A percentile compares a stretch with the other conserved stretches of the same genome.
phyloP scores from a whole-genome alignment of 2,888 invertebrate species.

The Apantesis nais region DNA sequence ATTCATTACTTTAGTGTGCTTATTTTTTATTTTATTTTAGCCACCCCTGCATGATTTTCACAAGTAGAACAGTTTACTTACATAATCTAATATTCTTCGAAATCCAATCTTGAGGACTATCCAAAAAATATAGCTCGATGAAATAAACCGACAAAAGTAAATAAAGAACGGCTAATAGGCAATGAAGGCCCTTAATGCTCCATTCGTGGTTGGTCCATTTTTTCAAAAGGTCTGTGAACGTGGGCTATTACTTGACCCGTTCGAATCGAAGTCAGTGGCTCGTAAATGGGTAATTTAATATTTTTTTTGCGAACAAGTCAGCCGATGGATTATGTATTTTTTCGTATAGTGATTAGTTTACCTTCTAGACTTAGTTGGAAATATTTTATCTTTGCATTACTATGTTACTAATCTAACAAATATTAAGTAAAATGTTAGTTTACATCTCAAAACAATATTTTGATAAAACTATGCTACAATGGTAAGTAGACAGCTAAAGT shows the following conservation, averaged over 20 bases:
- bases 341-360: background rate
- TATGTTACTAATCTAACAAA: background rate
- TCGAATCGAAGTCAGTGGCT: background rate
- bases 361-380: background rate
- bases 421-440: background rate
- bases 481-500: too few relatives aligned
- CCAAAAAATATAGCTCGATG: constrained; percentile 6
- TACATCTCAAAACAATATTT: too few relatives aligned
- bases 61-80: background rate
- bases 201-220: constrained; percentile 7
- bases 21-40: background rate
- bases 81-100: background rate
- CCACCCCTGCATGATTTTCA: background rate
- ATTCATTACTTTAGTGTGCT: too few relatives aligned
- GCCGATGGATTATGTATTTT: background rate
- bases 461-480: too few relatives aligned
- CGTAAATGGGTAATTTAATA: constrained; percentile 5
- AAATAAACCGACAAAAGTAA: constrained; percentile 17
- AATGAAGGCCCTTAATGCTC: constrained; percentile 9
- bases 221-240: constrained; percentile 9
- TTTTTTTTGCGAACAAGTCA: background rate
- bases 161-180: constrained; percentile 10
- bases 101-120: background rate
- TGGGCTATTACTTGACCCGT: constrained; percentile 1
- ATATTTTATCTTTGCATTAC: background rate